Base-by-base conservation (phyloP, 2,888 invertebrate species). In the Chydorus sphaericus region DNA sequence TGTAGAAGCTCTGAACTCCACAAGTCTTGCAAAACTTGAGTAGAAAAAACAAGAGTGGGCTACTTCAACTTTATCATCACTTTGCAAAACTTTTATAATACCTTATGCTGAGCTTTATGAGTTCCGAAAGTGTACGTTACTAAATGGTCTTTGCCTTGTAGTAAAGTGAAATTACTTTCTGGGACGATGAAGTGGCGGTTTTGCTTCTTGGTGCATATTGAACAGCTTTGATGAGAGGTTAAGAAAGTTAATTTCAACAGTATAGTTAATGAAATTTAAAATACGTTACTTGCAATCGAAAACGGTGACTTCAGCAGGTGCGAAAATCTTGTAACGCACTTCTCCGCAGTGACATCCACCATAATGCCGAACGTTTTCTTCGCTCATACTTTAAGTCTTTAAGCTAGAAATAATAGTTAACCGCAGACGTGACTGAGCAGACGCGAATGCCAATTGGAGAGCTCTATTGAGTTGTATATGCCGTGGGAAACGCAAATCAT, bases 1-100 rank as follows among this genome's bases (percentile, higher is more conserved):
- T 67, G 64, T 74, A 75, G 63, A 75, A 75, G 61, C 73, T 69
- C 61, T 75, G 74, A 0, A 75, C 73, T 2, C 75, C 75, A 64
- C 75, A 75, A 4, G 62, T 68, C 48, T 67, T 66, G 62, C 74
- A 74, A 62, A 73, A 74, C 54, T 62, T 23, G n/a, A 23, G 28
- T 44, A 8, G 8, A n/a, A n/a, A n/a, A n/a, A n/a, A 20, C 39
- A 39, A 16, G 18, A 39, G n/a, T 16, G 18, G 23, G n/a, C n/a
- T 39, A 10, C 7, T 38, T 37, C 16, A 14, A 11, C 8, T 38
- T 16, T 18, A 38, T 38, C 5, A n/a, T 38, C 2, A n/a, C 8
- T 4, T 38, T 4, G 2, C 8, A 38, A 14, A 16, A 38, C 20
- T 38, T 20, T n/a, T 4, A 36, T 14, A 36, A 36, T 36, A 44